A percentile compares a stretch with the other conserved stretches of the same genome.
Conservation (phyloP, 1,140 invertebrate genomes). For the Brevipalpus yothersi region DNA sequence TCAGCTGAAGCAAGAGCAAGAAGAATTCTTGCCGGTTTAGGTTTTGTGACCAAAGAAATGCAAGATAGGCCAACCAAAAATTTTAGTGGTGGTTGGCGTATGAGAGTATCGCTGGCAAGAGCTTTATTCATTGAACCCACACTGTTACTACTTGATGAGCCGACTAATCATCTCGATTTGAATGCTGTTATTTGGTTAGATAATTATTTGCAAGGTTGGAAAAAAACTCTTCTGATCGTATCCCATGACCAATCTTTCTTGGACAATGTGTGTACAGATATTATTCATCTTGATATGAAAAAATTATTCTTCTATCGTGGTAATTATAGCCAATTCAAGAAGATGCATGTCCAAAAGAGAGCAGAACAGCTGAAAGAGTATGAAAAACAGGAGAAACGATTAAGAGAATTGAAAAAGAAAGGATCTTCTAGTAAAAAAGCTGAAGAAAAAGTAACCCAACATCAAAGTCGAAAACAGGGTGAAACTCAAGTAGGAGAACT, state of each 20-base stretch:
- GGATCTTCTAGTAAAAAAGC: slow-evolving; percentile 86
- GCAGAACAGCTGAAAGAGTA: slow-evolving; percentile 91
- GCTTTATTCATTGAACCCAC: slow-evolving; percentile 61
- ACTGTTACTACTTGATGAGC: slow-evolving; percentile 83
- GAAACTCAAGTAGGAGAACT: slow-evolving; percentile 49
- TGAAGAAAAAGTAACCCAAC: slow-evolving; percentile 31
- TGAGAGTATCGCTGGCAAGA: slow-evolving; percentile 79
- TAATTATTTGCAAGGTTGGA: slow-evolving; percentile 85
- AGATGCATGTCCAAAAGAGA: slow-evolving; percentile 87
- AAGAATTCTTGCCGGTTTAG: slow-evolving; percentile 84
- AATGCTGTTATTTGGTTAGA: slow-evolving; percentile 99
- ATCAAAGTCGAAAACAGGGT: slow-evolving; percentile 71
- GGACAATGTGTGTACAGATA: slow-evolving; percentile 96
- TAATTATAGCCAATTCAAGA: slow-evolving; percentile 87
- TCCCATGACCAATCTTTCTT: slow-evolving; percentile 98
- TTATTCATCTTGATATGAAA: slow-evolving; percentile 82
- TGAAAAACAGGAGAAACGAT: slow-evolving; percentile 86
- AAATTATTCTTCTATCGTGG: slow-evolving; percentile 94
- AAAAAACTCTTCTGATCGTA: slow-evolving; percentile 87
- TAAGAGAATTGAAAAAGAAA: slow-evolving; percentile 78
- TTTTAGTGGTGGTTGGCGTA: slow-evolving; percentile 94
- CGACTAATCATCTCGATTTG: slow-evolving; percentile 56
- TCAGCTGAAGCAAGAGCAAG: slow-evolving; percentile 82
- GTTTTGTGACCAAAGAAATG: slow-evolving; percentile 69
- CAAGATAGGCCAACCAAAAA: slow-evolving; percentile 77